A percentile compares a stretch with the other conserved stretches of the same genome.
Evolutionary conservation across 2,113 vertebrate genomes (phyloP).

Genomic region (Andinoacara biseriatus): DNA sequence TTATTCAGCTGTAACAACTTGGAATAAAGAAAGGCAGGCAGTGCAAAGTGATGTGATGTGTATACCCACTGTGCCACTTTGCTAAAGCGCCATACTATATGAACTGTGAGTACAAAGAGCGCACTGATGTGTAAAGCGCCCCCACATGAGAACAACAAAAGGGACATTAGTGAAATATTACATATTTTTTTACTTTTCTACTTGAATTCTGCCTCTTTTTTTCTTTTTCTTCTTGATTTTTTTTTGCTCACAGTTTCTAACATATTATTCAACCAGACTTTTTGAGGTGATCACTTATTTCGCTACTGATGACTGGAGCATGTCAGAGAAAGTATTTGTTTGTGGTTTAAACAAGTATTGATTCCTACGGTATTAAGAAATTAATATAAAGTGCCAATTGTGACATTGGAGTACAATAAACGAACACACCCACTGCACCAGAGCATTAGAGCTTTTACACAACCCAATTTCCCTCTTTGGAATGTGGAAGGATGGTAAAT

Average conservation of each 20-base stretch:
- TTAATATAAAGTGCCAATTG: no score
- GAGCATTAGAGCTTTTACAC: neutral
- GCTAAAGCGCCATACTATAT: neutral
- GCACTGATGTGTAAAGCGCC: neutral
- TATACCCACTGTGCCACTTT: neutral
- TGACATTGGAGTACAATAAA: no score
- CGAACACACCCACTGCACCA: accelerated
- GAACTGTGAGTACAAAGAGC: neutral
- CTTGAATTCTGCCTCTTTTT: neutral
- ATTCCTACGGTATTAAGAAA: neutral
- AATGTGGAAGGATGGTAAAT: neutral
- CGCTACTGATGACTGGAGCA: neutral
- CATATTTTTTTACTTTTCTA: neutral
- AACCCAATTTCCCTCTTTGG: neutral
- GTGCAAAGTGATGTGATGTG: neutral
- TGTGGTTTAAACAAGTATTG: neutral
- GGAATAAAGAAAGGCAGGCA: conserved; percentile 18
- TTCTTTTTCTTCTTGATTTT: neutral
- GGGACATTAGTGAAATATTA: neutral
- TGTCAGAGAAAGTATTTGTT: neutral
- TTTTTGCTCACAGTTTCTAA: neutral
- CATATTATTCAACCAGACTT: neutral
- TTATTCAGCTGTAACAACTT: conserved; percentile 21
- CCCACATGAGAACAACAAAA: neutral
- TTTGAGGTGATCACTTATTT: neutral